A percentile compares a stretch with the other conserved stretches of the same genome.
phyloP scores from a whole-genome alignment of 2,113 vertebrate genomes.

The Regulus satrapa region DNA sequence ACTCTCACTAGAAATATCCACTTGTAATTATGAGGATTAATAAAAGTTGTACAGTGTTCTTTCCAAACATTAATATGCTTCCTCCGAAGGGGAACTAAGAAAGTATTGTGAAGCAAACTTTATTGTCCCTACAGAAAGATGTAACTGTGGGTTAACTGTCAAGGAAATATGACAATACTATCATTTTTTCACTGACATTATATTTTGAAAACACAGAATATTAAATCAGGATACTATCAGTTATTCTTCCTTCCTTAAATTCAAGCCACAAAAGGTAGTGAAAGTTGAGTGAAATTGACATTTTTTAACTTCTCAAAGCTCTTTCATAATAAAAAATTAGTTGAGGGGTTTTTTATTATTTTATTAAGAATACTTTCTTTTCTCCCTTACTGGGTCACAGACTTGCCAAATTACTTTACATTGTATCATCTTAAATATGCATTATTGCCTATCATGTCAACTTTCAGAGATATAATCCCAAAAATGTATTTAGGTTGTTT shows the following conservation, averaged over 20 bases:
- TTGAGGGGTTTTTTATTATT: neutral
- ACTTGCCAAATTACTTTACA: neutral
- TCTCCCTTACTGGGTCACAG: neutral
- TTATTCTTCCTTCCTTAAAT: constrained; percentile 27
- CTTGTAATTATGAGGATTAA: neutral
- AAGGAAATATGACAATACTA: constrained; percentile 36
- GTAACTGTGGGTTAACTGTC: constrained; percentile 47
- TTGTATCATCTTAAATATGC: neutral
- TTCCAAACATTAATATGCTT: neutral
- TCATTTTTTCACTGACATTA: constrained; percentile 34
- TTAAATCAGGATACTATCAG: constrained; percentile 36
- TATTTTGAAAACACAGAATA: constrained; percentile 59
- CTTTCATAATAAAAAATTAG: constrained; percentile 10
- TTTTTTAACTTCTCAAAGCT: constrained; percentile 31
- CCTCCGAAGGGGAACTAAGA: neutral
- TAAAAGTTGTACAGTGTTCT: neutral
- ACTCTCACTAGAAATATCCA: neutral
- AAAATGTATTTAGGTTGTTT: constrained; percentile 14
- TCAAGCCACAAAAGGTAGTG: neutral
- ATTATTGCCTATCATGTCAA: constrained; percentile 25
- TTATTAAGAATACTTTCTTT: neutral
- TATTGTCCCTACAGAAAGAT: constrained; percentile 24
- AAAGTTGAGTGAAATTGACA: constrained; percentile 27
- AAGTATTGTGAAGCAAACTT: neutral
- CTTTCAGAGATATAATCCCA: constrained; percentile 32